Base-by-base conservation (phyloP, 2,797 vertebrate species). In the Ceryle rudis region DNA sequence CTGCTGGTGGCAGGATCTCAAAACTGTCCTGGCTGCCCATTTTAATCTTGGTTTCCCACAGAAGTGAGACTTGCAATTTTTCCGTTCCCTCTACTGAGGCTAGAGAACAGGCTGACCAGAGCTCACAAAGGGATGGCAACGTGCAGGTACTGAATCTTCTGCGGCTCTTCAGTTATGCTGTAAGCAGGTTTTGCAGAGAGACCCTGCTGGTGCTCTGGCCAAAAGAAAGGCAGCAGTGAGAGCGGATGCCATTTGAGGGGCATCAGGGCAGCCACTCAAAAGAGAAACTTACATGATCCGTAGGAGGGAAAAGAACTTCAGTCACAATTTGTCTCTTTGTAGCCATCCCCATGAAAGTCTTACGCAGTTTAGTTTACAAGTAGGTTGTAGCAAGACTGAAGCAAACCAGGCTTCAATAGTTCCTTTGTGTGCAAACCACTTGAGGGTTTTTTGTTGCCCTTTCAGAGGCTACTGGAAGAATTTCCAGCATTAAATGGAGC, bases 401-500 rank as follows among this genome's bases (percentile, higher is more conserved):
- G 58, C n/a, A 51, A 75, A 54, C n/a, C 3, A 28, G 20, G 20
- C 77, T 90, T 90, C 18, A 4, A 23, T 80, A 42, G 29, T 78
- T 94, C 41, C 37, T 94, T 65, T 72, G 28, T 37, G 5, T n/a
- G 74, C 72, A 86, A 52, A 78, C 61, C 13, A 10, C 52, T 82
- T 2, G 1, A 6, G 14, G 7, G 1, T 14, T 60, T 81, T 49
- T 70, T 89, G 29, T 66, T 95, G 72, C 31, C 55, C 58, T 95
- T 86, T 90, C 70, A 73, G 39, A 72, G 17, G 35, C 70, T 84
- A 37, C 25, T 60, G 81, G 44, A 91, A 90, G 55, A 77, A 54
- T 79, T 95, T 92, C 64, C 80, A 81, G 25, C 86, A 23, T 83
- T 58, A 51, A 90, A 37, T 35, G 29, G 61, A 90, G 19, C 75